Base-by-base conservation (phyloP, 1,140 invertebrate species). In the Choristoneura fumiferana region DNA sequence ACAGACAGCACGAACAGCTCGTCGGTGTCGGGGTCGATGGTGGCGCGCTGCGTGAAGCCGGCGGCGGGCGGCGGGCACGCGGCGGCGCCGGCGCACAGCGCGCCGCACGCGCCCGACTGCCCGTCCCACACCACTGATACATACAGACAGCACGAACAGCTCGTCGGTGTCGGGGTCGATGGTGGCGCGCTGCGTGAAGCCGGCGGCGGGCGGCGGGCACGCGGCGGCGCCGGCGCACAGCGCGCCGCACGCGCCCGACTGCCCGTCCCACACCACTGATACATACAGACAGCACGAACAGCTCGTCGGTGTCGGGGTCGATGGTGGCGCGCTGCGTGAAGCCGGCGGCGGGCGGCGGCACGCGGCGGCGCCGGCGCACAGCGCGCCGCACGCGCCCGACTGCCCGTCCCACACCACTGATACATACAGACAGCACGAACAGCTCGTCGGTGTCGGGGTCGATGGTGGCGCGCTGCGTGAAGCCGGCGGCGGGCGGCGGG, bases 1-100 rank as follows among this genome's bases (percentile, higher is more conserved):
- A 49, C 96, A 52, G 95, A 97, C 49, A 98, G 91, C 58, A 98
- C 93, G 88, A 96, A 96, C 66, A 98, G 97, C 91, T 98, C 96
- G 83, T 96, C 94, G 1, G 93, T 88, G 63, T 96, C 94, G 55
- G 94, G 94, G 91, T 98, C 96, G 57, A 98, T 94, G 4, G 96
- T 98, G 17, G 96, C 96, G 57, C 96, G 91, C 72, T 97, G 94
- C 34, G 96, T 97, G 82, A 96, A 97, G 14, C 96, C 96, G 64
- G 95, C 8, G 93, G 93, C 10, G 94, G 95, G 61, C 49, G 78
- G 70, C 18, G 81, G 64, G 53, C 66, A 43, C 35, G 73, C 33
- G 54, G 78, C 67, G 14, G 67, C 34, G 40, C 63, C 72, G 40
- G 53, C 18, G 65, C 78, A 76, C 55, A 81, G 68, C 37, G 72